Conservation (phyloP, 2,113 vertebrate genomes). For the Desmodus rotundus region DNA sequence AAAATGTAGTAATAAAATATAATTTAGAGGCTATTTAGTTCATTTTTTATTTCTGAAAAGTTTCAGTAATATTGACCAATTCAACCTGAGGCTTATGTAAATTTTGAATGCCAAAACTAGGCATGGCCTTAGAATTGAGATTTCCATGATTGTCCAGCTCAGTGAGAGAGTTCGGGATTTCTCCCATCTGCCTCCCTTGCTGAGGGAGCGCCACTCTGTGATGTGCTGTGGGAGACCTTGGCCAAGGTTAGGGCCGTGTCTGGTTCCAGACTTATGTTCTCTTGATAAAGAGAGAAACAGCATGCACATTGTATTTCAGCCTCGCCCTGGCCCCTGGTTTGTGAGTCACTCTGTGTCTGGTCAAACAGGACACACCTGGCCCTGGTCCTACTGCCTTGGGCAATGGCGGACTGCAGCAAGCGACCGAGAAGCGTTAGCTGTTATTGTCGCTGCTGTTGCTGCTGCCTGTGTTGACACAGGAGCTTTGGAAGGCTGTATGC, state of each 20-base stretch:
- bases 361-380: neutral
- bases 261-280: neutral
- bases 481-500: neutral
- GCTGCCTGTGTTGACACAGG: neutral
- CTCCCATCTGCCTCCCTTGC: neutral
- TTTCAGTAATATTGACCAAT: neutral
- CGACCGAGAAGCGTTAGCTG: neutral
- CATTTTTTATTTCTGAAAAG: conserved; percentile 26
- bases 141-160: neutral
- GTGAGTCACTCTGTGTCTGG: neutral
- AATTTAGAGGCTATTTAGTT: neutral
- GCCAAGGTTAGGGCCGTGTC: neutral
- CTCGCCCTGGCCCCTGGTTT: neutral
- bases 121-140: neutral
- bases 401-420: neutral
- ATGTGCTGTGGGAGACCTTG: neutral
- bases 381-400: neutral
- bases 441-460: neutral
- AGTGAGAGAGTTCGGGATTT: neutral
- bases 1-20: neutral
- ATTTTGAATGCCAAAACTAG: neutral
- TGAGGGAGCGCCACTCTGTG: neutral
- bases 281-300: neutral
- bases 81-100: neutral
- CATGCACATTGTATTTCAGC: neutral